Percentiles rank a stretch among this genome's conserved stretches.
These are phyloP conservation scores for Lasioglossum baleicum DNA, from an alignment of 1,140 invertebrate species.

Conservation along the genomic window DNA sequence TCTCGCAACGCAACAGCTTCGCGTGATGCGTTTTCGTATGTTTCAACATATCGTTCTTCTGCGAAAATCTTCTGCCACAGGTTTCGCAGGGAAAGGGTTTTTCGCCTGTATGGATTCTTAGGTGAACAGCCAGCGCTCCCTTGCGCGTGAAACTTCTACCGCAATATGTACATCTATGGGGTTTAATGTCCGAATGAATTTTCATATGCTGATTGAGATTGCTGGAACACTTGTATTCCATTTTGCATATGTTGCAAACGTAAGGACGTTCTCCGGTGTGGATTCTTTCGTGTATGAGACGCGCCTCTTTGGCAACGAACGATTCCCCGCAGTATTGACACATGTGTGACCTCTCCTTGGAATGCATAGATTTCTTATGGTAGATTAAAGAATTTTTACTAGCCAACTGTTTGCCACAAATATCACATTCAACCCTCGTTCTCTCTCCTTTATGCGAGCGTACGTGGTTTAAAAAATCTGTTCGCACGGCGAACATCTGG, in stretches of 20 bases:
- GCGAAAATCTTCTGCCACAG: conserved; percentile 75
- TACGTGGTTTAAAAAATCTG: conserved; percentile 73
- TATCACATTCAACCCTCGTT: conserved; percentile 60
- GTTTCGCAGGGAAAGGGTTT: conserved; percentile 79
- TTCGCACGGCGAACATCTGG: conserved; percentile 73
- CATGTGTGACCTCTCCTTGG: conserved; percentile 79
- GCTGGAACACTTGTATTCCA: conserved; percentile 72
- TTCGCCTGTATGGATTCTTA: conserved; percentile 85
- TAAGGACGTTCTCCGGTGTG: conserved; percentile 83
- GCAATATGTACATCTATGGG: conserved; percentile 76
- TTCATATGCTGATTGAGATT: conserved; percentile 74
- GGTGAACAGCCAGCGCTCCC: conserved; percentile 81
- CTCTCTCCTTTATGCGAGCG: conserved; percentile 58
- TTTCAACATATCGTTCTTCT: conserved; percentile 74
- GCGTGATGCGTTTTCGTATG: conserved; percentile 71
- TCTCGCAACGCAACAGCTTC: conserved; percentile 52
- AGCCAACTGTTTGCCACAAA: conserved; percentile 69
- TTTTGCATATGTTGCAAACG: conserved; percentile 75
- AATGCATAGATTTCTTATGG: conserved; percentile 77
- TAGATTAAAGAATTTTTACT: conserved; percentile 68
- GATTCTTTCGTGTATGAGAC: conserved; percentile 80
- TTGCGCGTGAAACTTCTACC: conserved; percentile 76
- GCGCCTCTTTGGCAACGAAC: conserved; percentile 78
- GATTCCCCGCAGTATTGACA: conserved; percentile 81
- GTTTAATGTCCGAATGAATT: conserved; percentile 79